Conservation (phyloP, 2,113 vertebrate genomes). For the Thalassarche chlororhynchos region DNA sequence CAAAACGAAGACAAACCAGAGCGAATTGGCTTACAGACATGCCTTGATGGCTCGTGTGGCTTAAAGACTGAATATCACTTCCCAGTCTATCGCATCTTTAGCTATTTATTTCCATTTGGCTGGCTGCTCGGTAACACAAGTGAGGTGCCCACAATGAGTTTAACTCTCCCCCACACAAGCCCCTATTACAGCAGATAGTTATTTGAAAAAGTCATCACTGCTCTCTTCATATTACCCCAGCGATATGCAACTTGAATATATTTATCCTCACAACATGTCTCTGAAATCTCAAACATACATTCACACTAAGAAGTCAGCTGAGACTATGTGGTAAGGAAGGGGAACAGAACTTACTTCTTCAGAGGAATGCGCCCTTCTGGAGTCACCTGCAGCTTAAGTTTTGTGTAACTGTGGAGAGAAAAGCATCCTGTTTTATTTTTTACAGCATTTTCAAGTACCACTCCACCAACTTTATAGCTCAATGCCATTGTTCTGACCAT, state of each 20-base stretch:
- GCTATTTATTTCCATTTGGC: background rate
- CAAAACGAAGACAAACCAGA: background rate
- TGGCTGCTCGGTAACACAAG: background rate
- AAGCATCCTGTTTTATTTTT: constrained; percentile 7
- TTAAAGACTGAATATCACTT: background rate
- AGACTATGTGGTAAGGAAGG: background rate
- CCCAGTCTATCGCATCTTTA: background rate
- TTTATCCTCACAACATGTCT: background rate
- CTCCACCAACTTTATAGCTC: background rate
- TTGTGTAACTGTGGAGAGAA: constrained; percentile 85
- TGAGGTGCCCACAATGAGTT: background rate
- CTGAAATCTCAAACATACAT: background rate
- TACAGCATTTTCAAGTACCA: background rate
- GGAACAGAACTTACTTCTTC: constrained; percentile 89
- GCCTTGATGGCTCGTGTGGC: background rate
- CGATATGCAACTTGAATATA: background rate
- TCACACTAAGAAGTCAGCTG: background rate
- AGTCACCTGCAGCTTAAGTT: constrained; percentile 92
- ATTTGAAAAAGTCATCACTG: background rate
- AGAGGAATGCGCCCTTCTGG: constrained; percentile 94
- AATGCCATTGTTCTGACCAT: background rate
- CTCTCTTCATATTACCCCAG: background rate
- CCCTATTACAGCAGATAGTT: background rate
- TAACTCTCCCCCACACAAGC: background rate
- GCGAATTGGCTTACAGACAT: background rate